Percentiles rank a stretch among this genome's conserved stretches.
Evolutionary conservation across 2,888 invertebrate species (phyloP).

Genomic region (Toxonevra muliebris): DNA sequence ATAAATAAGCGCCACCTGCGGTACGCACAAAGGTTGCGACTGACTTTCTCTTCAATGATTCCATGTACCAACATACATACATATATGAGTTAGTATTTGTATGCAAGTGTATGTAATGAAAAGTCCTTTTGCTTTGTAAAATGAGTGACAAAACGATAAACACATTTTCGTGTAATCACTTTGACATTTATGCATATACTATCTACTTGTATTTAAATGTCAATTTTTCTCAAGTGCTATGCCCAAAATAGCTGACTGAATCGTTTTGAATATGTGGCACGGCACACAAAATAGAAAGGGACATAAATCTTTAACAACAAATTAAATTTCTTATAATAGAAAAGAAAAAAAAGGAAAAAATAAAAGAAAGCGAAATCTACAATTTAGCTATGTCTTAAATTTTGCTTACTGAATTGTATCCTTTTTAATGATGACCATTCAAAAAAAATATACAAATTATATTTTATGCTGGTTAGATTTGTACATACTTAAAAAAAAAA

Average conservation of each 20-base stretch:
- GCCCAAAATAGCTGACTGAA: conserved; percentile 6
- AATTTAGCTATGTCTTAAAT: conserved; percentile 27
- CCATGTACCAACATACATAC: too few species aligned
- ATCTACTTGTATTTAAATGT: conserved; percentile 31
- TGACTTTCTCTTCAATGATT: conserved; percentile 28
- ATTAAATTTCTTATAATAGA: too few species aligned
- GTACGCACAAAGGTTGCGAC: conserved; percentile 38
- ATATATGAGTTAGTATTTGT: conserved; percentile 15
- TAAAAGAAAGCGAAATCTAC: conserved; percentile 11
- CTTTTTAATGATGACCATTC: conserved; percentile 61
- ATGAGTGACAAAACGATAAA: conserved; percentile 60
- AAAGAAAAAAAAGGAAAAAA: neutral
- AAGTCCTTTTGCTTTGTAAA: conserved; percentile 37
- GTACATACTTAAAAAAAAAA: too few species aligned
- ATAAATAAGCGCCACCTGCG: conserved; percentile 61
- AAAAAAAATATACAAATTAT: conserved; percentile 19
- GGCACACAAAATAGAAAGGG: conserved; percentile 1
- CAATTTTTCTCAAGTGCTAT: conserved; percentile 34
- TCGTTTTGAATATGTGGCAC: too few species aligned
- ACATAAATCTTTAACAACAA: neutral
- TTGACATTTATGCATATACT: conserved; percentile 61
- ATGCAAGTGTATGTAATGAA: conserved; percentile 12
- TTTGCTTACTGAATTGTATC: conserved; percentile 53
- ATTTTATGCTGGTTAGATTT: conserved; percentile 5
- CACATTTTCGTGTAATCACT: conserved; percentile 60